Base-by-base conservation (phyloP, 2,888 invertebrate genomes). In the Synanthedon formicaeformis region DNA sequence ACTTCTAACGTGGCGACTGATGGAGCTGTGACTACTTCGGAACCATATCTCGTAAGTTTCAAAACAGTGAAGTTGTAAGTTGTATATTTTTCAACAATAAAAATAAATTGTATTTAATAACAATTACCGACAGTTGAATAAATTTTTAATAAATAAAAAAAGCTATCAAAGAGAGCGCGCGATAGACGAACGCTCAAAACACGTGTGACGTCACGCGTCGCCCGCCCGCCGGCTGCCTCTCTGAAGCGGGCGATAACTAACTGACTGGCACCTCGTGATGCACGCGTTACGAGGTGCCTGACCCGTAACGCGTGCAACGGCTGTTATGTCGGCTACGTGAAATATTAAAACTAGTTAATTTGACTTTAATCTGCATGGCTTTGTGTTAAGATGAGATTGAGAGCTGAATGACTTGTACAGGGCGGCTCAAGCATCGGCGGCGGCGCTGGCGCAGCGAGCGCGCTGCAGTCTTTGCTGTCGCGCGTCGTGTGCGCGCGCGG, bases 1-100 rank as follows among this genome's bases (percentile, higher is more conserved):
- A 92, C 92, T 0, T 92, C 92, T 54, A 90, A 90, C 53, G 77
- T 86, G 1, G 72, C 67, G 52, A 75, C 72, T 0, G 86, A 87
- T 52, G 81, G 84, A 2, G 75, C 82, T 1, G 79, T 86, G 8
- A 63, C 74, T 3, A 66, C 77, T 1, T 77, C 82, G 0, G 86
- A 86, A 57, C 78, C 81, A 5, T 87, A 85, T 57, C 67, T 86
- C 53, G 86, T 87, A 57, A 77, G 78, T 68, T 50, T 16, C 34
- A 10, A 34, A 34, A 34, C 34, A 34, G 8, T 8, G 18, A 11
- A 45, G 13, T 2, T 45, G 14, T 45, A 34, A 10, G 4, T 23
- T 16, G 16, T 16, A 16, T 16, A 16, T 16, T 23, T 23, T 23
- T 23, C 23, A 23, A 23, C 23, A 23, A 23, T 50, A 11, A 27